A percentile compares a stretch with the other conserved stretches of the same genome.
These are phyloP conservation scores for Anisognathus igniventris DNA, from an alignment of 2,797 vertebrate genomes.

Conservation along the genomic window DNA sequence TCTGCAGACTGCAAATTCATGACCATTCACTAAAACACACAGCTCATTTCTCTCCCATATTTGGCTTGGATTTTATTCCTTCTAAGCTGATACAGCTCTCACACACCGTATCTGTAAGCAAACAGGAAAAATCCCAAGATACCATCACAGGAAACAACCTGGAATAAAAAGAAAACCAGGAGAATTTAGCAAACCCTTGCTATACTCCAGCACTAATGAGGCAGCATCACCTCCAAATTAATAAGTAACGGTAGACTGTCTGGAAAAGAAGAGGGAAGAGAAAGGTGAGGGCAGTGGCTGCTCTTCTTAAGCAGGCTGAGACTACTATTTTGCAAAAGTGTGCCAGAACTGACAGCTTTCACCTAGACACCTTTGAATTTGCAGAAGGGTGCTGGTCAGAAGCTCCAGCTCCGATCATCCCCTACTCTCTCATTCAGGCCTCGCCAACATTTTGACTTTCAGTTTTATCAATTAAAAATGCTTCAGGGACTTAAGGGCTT, in stretches of 20 bases:
- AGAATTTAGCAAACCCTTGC: not conserved
- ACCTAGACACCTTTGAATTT: not conserved
- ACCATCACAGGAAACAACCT: slow-evolving; percentile 1
- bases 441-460: not conserved
- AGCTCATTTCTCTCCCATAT: slow-evolving; percentile 20
- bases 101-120: slow-evolving; percentile 9
- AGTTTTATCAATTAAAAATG: not conserved
- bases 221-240: not conserved
- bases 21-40: not conserved
- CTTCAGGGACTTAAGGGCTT: not conserved
- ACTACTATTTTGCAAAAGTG: not conserved
- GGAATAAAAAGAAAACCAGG: not conserved
- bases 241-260: not conserved
- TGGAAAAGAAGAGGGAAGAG: not conserved
- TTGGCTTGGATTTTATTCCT: slow-evolving; percentile 3
- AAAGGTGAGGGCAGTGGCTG: not conserved
- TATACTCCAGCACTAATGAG: slow-evolving; percentile 7
- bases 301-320: not conserved
- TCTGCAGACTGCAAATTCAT: slow-evolving; percentile 19
- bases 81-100: not conserved
- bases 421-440: not conserved
- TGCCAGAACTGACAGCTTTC: not conserved
- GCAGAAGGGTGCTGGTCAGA: not conserved
- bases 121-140: not conserved
- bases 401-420: not conserved